Conservation (phyloP, 2,113 vertebrate species). For the Narcine bancroftii region DNA sequence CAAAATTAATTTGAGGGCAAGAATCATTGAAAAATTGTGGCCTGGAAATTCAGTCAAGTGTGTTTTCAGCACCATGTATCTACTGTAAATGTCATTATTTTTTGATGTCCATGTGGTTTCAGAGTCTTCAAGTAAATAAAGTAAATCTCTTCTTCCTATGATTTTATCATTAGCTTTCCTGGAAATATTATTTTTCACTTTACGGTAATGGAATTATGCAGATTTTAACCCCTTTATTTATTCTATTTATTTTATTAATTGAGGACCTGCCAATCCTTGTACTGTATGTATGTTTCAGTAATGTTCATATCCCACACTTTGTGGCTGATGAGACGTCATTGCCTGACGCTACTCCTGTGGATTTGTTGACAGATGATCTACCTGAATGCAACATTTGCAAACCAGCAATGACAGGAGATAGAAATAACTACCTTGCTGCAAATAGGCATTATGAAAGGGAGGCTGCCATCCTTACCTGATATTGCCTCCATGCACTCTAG, state of each 20-base stretch:
- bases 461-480: neutral
- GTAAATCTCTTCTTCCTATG: no score
- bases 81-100: no score
- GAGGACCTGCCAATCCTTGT: no score
- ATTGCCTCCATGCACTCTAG: neutral
- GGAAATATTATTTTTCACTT: neutral
- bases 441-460: neutral
- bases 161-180: neutral
- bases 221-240: neutral
- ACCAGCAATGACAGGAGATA: neutral
- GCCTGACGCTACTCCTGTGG: neutral
- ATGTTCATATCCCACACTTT: neutral
- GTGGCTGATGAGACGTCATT: neutral
- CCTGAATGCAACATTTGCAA: no score
- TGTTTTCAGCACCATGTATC: neutral
- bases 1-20: no score
- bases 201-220: neutral
- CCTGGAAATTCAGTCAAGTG: neutral
- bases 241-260: no score
- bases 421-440: neutral
- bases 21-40: neutral
- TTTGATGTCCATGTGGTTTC: neutral
- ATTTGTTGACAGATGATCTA: no score
- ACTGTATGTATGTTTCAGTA: neutral
- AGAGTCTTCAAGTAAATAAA: no score